Evolutionary conservation across 23 tunicate species (phyloP), one percentile per base, ranked within the genome.

Genomic region (Styela plicata): DNA sequence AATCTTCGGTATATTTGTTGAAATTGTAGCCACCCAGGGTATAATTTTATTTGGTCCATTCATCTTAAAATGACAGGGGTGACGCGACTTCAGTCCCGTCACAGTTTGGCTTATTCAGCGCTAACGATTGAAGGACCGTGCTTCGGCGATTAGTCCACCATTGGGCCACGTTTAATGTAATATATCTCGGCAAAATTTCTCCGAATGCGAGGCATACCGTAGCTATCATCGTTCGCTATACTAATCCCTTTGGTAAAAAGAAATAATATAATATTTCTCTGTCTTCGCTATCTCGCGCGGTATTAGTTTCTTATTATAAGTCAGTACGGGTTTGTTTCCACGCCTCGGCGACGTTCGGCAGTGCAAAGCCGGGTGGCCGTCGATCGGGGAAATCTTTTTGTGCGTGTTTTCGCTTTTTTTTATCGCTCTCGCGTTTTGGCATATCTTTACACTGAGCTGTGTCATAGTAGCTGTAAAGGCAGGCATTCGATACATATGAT

Each of bases 331-430:
- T 44, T 44, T 44, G 57, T 44, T 44, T 44, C 57, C 57, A 44
- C 57, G 57, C 57, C 57, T 44, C 57, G 57, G 57, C 57, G 57
- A 44, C 57, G 57, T 44, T 44, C 57, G 57, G 57, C 57, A 44
- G 57, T 13, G 57, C 10, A 44, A 44, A 44, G 13, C 57, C 57
- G 57, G 57, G 57, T 44, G 57, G 57, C 57, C 57, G 57, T 44
- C 57, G 57, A 44, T 44, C 57, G 57, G 57, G 13, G 57, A 7
- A 13, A 44, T 44, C 57, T 44, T 44, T 44, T 44, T 44, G 7
- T 7, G 7, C 10, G 10, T 7, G 7, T 7, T 44, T 44, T 44
- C 13, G 57, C 57, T 44, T 44, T 44, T 44, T 44, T 44, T 44
- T 44, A 44, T 44, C 57, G 57, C 57, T 44, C 57, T 44, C 57